Percentiles rank a stretch among this genome's conserved stretches.
phyloP scores from a whole-genome alignment of 2,888 invertebrate species.

The Caenorhabditis doughertyi region DNA sequence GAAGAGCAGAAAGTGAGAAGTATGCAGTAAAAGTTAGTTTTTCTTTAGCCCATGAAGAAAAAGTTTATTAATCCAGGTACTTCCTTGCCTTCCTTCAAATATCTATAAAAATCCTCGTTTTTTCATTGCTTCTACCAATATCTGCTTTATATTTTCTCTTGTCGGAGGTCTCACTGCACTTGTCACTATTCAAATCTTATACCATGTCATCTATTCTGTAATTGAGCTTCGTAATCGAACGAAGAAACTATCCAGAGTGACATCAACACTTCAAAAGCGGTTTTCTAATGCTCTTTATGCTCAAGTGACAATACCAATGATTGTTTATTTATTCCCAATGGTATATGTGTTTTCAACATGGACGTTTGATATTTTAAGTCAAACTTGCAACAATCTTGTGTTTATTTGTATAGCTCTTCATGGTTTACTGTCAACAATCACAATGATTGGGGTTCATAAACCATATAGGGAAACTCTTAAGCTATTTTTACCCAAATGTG shows the following conservation, averaged over 20 bases:
- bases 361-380: slow-evolving; percentile 35
- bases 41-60: not conserved
- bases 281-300: slow-evolving; percentile 38
- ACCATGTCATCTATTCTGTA: slow-evolving; percentile 27
- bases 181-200: slow-evolving; percentile 10
- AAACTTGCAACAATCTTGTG: slow-evolving; percentile 39
- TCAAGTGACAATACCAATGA: slow-evolving; percentile 43
- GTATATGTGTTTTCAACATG: slow-evolving; percentile 41
- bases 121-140: slow-evolving; percentile 26
- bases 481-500: slow-evolving; percentile 17
- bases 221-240: slow-evolving; percentile 36
- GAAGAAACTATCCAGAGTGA: slow-evolving; percentile 34
- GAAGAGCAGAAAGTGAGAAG: not conserved
- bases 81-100: slow-evolving; percentile 26
- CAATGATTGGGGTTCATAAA: slow-evolving; percentile 40
- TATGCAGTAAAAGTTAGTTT: slow-evolving; percentile 10
- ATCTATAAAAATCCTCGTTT: slow-evolving; percentile 6
- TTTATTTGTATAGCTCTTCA: slow-evolving; percentile 44
- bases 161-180: slow-evolving; percentile 27
- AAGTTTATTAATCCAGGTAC: not conserved
- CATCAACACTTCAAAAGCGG: slow-evolving; percentile 29
- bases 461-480: slow-evolving; percentile 39
- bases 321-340: slow-evolving; percentile 40
- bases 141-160: slow-evolving; percentile 1
- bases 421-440: slow-evolving; percentile 41